Base-by-base conservation (phyloP, 2,888 invertebrate species). In the Athalia rosae region DNA sequence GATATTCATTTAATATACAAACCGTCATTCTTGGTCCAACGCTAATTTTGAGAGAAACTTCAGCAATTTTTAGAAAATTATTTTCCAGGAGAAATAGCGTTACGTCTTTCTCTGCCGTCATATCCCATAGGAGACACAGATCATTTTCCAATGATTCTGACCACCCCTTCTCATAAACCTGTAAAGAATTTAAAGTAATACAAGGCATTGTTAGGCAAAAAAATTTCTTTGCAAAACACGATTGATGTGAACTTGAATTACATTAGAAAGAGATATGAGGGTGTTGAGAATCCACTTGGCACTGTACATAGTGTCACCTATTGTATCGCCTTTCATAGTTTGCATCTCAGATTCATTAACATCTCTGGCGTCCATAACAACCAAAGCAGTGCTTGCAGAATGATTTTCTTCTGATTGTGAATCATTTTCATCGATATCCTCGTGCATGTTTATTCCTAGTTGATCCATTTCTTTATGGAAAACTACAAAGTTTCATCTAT, bases 111-210 rank as follows among this genome's bases (percentile, higher is more conserved):
- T 96, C 95, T 0, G 94, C 92, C 0, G 96, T 95, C 95, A 96
- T 96, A 83, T 97, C 96, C 97, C 97, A 97, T 0, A 97, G 88
- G 5, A 93, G 93, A 85, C 95, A 95, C 56, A 96, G 90, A 84
- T 96, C 94, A 43, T 92, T 92, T 90, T 96, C 96, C 67, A 95
- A 90, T 0, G 93, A 90, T 78, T 93, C 91, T 76, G 92, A 91
- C 87, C 93, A 92, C 62, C 93, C 90, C 81, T 93, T 91, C 74
- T 93, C 92, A 62, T 91, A 78, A 7, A 87, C 82, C 90, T 90
- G 76, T 4, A 73, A 79, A 76, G 28, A 73, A 41, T 64, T 43
- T 11, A 6, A 41, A n/a, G 43, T 50, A 9, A 61, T 62, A 11
- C 48, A 66, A 15, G 56, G 13, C 47, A 47, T 62, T 53, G 71